Percentiles rank a stretch among this genome's conserved stretches.
Evolutionary conservation across 2,888 invertebrate species (phyloP).

Genomic region (Maniola hyperantus): DNA sequence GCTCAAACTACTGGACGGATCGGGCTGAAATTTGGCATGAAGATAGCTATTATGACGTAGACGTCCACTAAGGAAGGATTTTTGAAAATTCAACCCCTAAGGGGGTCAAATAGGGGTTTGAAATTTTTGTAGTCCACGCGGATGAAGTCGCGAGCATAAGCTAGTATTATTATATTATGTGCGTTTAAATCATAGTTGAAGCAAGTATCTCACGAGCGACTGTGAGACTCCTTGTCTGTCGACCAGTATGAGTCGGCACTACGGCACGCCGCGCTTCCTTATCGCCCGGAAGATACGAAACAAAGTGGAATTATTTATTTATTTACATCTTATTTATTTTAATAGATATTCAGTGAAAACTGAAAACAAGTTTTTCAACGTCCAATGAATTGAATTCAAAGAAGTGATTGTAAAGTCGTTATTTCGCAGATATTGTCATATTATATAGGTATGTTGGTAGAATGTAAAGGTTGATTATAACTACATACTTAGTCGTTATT

Average conservation of each 20-base stretch:
- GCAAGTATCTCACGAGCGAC: background rate
- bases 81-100: no score
- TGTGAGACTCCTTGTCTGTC: constrained; percentile 9
- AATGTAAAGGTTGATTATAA: background rate
- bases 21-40: no score
- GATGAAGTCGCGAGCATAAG: no score
- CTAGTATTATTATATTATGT: background rate
- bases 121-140: no score
- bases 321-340: constrained; percentile 1
- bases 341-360: background rate
- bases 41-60: no score
- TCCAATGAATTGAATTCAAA: background rate
- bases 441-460: background rate
- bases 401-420: background rate
- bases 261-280: constrained; percentile 5
- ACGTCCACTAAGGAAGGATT: no score
- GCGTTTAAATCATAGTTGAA: no score
- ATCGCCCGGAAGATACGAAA: constrained; percentile 9
- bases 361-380: background rate
- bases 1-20: no score
- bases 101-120: no score
- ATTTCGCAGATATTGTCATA: background rate
- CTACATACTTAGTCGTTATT: background rate
- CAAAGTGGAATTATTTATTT: background rate
- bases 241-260: background rate